Conservation (phyloP, 2,113 vertebrate species). For the Steatornis caripensis region DNA sequence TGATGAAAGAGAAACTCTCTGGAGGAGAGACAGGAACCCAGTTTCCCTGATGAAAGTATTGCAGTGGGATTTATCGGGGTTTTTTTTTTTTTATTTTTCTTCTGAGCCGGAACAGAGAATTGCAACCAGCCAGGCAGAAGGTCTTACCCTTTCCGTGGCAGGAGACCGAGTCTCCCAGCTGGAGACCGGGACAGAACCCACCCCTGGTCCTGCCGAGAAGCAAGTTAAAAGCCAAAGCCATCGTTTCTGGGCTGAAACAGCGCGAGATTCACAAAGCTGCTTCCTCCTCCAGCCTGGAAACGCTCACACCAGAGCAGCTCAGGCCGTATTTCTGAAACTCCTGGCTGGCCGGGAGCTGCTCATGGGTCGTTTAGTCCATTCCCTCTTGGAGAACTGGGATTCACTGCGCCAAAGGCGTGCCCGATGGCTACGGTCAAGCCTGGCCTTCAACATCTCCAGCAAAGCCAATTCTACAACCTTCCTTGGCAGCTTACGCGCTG, state of each 20-base stretch:
- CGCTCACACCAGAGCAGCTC: not conserved
- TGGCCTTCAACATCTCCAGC: not conserved
- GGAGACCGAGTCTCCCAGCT: not conserved
- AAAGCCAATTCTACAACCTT: not conserved
- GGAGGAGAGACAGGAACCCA: not conserved
- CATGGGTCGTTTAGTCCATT: not conserved
- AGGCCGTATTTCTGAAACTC: not conserved
- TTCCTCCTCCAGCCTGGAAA: not conserved
- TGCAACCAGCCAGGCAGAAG: not conserved
- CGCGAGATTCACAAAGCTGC: not conserved
- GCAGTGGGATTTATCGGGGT: not conserved
- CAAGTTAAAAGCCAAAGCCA: not conserved
- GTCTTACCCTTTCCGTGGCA: slow-evolving; percentile 4
- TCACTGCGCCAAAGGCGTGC: not conserved
- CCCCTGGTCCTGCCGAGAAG: not conserved
- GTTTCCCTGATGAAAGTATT: slow-evolving; percentile 10
- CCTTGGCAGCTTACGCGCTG: not conserved
- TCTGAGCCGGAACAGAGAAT: not conserved
- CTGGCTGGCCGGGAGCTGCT: not conserved
- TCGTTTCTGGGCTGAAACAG: not conserved
- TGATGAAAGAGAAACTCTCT: not conserved
- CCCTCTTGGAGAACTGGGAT: not conserved
- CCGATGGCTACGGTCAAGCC: not conserved
- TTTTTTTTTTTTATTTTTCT: not conserved
- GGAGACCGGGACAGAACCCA: slow-evolving; percentile 3